Base-by-base conservation (phyloP, 2,113 vertebrate genomes). In the Sinocyclocheilus anophthalmus region DNA sequence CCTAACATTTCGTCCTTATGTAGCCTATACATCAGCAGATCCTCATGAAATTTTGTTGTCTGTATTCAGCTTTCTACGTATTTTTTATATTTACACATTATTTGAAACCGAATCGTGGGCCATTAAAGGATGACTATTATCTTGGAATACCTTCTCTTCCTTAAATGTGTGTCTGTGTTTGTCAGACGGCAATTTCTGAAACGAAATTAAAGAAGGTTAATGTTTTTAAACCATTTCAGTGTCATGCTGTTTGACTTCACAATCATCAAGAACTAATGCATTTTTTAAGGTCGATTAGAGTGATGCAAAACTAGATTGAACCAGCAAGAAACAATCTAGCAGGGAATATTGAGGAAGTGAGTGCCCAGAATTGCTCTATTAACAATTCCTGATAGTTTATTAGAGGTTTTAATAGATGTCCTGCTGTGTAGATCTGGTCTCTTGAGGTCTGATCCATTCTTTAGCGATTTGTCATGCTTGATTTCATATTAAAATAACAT, bases 191-290 rank as follows among this genome's bases (percentile, higher is more conserved):
- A 88, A 55, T 87, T 93, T 90, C 78, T 84, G 63, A 91, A 90
- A 79, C 53, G 65, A 83, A 95, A 92, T 93, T 92, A 91, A 88
- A 78, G 63, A 84, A 82, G 33, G n/a, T 30, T 26, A 93, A 70
- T 42, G 82, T 92, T 92, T 92, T 86, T 79, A 88, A 91, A 86
- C 14, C 37, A 9, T 80, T 80, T 26, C 37, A 70, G 0, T 83
- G 14, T 70, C 48, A 22, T 82, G 5, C 18, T 24, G 22, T 45
- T 30, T 75, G 61, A 33, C 45, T 24, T 37, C 22, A 48, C 22
- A 30, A 22, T 39, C 18, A 22, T 12, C 69, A 22, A 42, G 18
- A 42, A 22, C 70, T 73, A 42, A 13, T 72, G 9, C 0, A 22
- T 3, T 42, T 42, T 72, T 72, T 70, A 13, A 67, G 59, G 13